Evolutionary conservation across 2,113 vertebrate genomes (phyloP).

Genomic region (Lontra canadensis): DNA sequence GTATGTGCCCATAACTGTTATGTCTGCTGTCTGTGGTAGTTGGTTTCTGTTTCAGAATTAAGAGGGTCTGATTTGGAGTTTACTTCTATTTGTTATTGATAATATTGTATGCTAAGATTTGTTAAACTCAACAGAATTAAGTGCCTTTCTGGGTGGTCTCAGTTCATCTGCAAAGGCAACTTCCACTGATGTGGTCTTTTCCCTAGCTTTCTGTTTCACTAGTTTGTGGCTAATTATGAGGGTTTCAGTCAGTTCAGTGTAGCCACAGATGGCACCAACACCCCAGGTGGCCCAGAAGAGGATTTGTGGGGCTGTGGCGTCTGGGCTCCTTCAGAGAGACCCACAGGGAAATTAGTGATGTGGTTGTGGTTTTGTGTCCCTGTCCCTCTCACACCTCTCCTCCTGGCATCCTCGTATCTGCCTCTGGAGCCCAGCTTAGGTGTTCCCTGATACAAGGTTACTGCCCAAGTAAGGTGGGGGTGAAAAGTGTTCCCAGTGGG

Average conservation of each 20-base stretch:
- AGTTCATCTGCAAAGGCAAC: slow-evolving; percentile 53
- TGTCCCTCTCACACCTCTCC: not conserved
- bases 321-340: not conserved
- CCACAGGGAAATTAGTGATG: not conserved
- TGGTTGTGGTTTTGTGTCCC: not conserved
- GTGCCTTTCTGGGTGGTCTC: slow-evolving; percentile 69
- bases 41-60: slow-evolving; percentile 36
- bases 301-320: not conserved
- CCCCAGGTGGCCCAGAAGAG: slow-evolving; percentile 62
- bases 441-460: not conserved
- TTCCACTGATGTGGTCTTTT: slow-evolving; percentile 64
- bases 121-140: slow-evolving; percentile 52
- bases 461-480: not conserved
- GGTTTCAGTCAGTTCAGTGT: not conserved
- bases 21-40: not conserved
- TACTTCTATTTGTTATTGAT: slow-evolving; percentile 53
- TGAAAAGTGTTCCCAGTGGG: not conserved
- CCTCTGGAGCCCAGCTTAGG: not conserved
- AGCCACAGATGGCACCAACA: slow-evolving; percentile 57
- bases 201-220: slow-evolving; percentile 48
- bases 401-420: not conserved
- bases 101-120: slow-evolving; percentile 10
- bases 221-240: slow-evolving; percentile 67
- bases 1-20: not conserved
- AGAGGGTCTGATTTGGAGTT: slow-evolving; percentile 16